Conservation (phyloP, 2,888 invertebrate genomes). For the Mesorhabditis sp. region DNA sequence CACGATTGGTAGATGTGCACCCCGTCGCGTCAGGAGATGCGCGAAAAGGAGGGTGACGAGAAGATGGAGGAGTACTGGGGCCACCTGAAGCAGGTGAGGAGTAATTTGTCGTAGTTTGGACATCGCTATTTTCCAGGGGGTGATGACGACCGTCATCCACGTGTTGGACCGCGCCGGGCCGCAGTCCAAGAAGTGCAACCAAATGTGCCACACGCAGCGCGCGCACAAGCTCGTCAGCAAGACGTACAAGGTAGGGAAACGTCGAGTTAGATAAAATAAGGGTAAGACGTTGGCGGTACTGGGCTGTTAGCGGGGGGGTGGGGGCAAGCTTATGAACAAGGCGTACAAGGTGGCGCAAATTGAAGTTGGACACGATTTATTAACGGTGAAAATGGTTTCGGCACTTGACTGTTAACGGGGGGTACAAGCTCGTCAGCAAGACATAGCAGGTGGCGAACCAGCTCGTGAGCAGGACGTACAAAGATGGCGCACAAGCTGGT, state of each 20-base stretch:
- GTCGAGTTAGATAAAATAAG: neutral
- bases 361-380: neutral
- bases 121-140: conserved; percentile 26
- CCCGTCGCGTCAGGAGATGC: conserved; percentile 32
- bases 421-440: too few species aligned
- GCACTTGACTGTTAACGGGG: too few species aligned
- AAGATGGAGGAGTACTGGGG: conserved; percentile 48
- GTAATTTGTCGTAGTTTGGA: neutral
- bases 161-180: conserved; percentile 36
- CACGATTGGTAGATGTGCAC: conserved; percentile 38
- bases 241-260: conserved; percentile 14
- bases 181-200: conserved; percentile 31
- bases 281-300: conserved; percentile 13
- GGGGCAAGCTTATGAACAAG: neutral
- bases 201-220: conserved; percentile 36
- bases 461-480: too few species aligned
- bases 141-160: conserved; percentile 46
- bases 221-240: conserved; percentile 17
- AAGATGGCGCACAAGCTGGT: too few species aligned
- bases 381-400: neutral
- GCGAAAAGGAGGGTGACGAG: conserved; percentile 27
- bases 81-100: conserved; percentile 45
- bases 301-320: neutral
- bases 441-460: too few species aligned
- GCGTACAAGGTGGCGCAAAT: neutral